Base-by-base conservation (phyloP, 2,888 invertebrate species). In the Anodontia alba region DNA sequence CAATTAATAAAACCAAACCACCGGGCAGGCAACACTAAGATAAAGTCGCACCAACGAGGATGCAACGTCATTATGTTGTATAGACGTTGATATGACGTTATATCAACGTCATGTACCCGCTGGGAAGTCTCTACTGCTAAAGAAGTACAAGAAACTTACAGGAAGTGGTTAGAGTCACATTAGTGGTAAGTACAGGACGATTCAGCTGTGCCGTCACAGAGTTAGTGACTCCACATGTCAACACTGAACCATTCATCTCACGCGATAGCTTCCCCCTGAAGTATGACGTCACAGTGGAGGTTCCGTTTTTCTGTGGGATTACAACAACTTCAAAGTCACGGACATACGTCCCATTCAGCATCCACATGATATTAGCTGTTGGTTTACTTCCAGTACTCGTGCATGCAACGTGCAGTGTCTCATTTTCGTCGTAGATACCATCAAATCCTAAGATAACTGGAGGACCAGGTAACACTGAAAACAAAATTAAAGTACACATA, bases 191-290 rank as follows among this genome's bases (percentile, higher is more conserved):
- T 12, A 77, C 70, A 17, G 69, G 57, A 23, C 82, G 49, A 20
- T 76, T 49, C 33, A 66, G 43, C 7, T 73, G 42, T 51, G 15
- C 23, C 66, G 78, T 33, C 5, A 78, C 84, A 54, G 51, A 69
- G 43, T 80, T 85, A 12, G 78, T 82, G 29, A 82, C 81, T 68
- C 80, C 76, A 75, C 84, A 85, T 76, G 80, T 76, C 75, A 85
- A 69, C 43, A 75, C 49, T 26, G 82, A 78, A 51, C 81, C 80
- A 42, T 85, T 78, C 46, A 73, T 73, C 29, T 43, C 78, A 78
- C 80, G 75, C 72, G 81, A 74, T 67, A 85, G 42, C 15, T 26
- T 33, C 20, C 68, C 33, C 23, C 20, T 71, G 26, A 85, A 29
- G 31, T 57, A 71, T 57, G 81, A 80, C 46, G n/a, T 69, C 12